phyloP scores from a whole-genome alignment of 2,888 invertebrate genomes.

The Rhamphomyia laevipes region DNA sequence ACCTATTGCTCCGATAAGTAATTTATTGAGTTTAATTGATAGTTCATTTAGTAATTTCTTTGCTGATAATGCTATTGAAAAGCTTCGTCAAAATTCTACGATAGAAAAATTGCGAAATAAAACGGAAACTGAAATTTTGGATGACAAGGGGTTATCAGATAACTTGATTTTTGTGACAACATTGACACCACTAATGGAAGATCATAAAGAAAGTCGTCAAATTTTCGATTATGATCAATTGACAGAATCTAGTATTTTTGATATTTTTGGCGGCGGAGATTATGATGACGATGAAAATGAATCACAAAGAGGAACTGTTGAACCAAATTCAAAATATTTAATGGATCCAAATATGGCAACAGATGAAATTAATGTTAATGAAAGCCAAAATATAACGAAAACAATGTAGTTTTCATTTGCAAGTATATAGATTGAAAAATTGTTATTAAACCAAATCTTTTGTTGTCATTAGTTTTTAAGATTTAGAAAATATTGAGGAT shows the following conservation, averaged over 20 bases:
- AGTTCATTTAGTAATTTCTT: constrained; percentile 29
- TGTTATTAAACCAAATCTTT: too few species aligned
- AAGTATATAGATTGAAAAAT: too few species aligned
- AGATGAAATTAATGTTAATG: too few species aligned
- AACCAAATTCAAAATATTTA: too few species aligned
- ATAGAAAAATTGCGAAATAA: constrained; percentile 1
- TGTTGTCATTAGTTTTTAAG: too few species aligned
- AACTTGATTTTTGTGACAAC: constrained; percentile 14
- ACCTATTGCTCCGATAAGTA: too few species aligned
- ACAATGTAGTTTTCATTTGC: too few species aligned
- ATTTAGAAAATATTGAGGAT: too few species aligned
- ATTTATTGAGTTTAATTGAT: constrained; percentile 25
- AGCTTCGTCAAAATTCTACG: constrained; percentile 8
- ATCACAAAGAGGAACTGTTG: too few species aligned
- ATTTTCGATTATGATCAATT: constrained; percentile 36
- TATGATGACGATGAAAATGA: too few species aligned
- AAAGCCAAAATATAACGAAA: too few species aligned
- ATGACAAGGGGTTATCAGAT: background rate
- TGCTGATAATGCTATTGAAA: constrained; percentile 19
- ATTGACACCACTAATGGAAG: background rate
- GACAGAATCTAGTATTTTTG: constrained; percentile 23
- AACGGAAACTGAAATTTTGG: background rate
- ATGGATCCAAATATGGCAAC: too few species aligned
- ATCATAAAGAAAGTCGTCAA: constrained; percentile 25
- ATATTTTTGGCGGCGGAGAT: background rate